Conservation (phyloP, 2,113 vertebrate species). For the Gallinago undulata region DNA sequence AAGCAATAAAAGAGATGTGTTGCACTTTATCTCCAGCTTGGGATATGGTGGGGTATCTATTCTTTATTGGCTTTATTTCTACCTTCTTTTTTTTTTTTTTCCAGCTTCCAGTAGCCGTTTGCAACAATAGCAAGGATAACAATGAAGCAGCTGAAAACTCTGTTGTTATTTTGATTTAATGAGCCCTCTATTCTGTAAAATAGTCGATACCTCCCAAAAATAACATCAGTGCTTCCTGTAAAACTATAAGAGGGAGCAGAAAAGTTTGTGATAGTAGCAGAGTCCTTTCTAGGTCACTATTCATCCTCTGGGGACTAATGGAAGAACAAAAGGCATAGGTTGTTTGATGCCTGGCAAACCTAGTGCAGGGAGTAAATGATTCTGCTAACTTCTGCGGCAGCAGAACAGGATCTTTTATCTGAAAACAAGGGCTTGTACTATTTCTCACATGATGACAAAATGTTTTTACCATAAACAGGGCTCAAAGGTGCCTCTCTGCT, state of each 20-base stretch:
- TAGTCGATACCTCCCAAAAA: conserved; percentile 24
- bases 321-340: neutral
- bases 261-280: neutral
- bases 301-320: neutral
- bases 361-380: neutral
- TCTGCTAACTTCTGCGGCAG: neutral
- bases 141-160: conserved; percentile 27
- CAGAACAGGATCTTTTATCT: neutral
- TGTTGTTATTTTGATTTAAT: conserved; percentile 56
- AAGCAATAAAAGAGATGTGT: neutral
- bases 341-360: neutral
- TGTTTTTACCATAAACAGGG: neutral
- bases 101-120: neutral
- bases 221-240: neutral
- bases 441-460: neutral
- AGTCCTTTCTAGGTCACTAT: neutral
- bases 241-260: neutral
- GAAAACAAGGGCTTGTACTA: neutral
- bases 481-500: neutral
- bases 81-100: neutral
- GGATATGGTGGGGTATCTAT: neutral
- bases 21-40: neutral
- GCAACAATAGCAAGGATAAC: neutral
- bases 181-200: conserved; percentile 20
- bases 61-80: conserved; percentile 18